Evolutionary conservation across 2,113 vertebrate genomes (phyloP).

Genomic region (rat (Rattus norvegicus)): GRCr8 NC_086032.1:20064001-20064500

Average conservation of each 20-base stretch:
- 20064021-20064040: neutral
- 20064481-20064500: conserved; percentile 71
- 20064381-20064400: conserved; percentile 16
- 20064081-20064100: neutral
- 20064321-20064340: neutral
- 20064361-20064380: neutral
- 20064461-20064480: conserved; percentile 67
- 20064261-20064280: neutral
- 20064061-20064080: neutral
- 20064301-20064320: neutral
- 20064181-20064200: neutral
- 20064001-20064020: neutral
- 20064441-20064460: conserved; percentile 71
- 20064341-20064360: neutral
- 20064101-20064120: too few species aligned
- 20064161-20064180: neutral
- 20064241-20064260: neutral
- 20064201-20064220: neutral
- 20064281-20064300: neutral
- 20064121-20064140: neutral
- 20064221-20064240: neutral
- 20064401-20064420: conserved; percentile 36
- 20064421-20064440: conserved; percentile 53
- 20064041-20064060: neutral
- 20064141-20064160: too few species aligned